Evolutionary conservation across 1,140 invertebrate species (phyloP), one percentile per base, ranked within the genome.

Genomic region (Saccostrea echinata): DNA sequence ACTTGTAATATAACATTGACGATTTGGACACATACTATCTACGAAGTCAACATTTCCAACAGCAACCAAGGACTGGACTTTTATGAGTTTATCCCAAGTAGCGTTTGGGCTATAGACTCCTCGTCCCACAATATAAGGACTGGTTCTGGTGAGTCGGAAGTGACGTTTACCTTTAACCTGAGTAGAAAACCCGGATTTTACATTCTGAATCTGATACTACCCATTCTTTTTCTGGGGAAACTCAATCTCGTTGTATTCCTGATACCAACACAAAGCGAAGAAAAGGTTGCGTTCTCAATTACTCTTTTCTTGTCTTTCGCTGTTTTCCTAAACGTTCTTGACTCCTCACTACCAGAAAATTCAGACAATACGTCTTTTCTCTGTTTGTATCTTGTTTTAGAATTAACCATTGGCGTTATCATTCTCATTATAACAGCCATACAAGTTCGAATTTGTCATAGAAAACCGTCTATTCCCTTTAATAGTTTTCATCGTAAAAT

Each of bases 281-380:
- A 92, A 55, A 91, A 90, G 83, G 84, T 88, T 12, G 80, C 88
- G 0, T 91, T 85, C 43, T 85, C 89, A 2, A 84, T 92, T n/a
- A 91, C 90, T 2, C 84, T 90, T 13, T 90, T 92, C 51, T 84
- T 92, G 11, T 89, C 91, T 8, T 88, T 90, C 16, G 90, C 91
- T 21, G 90, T 92, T 18, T 91, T 92, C 35, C 30, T 91, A 27
- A 90, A 86, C 16, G 87, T 91, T 52, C 61, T 92, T 24, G 88
- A 84, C 53, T 81, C 81, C 4, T 55, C 71, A 24, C 76, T 92
- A 16, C 91, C 91, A 27, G 68, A 64, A 12, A 85, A 68, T 11
- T 76, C 83, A 18, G n/a, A 80, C 24, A 57, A 61, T 13, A 53
- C 52, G n/a, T 57, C 83, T 24, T 21, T 57, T 27, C 18, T 57